A percentile compares a stretch with the other conserved stretches of the same genome.
phyloP scores from a whole-genome alignment of 2,113 vertebrate species.

The Sciurus niger region DNA sequence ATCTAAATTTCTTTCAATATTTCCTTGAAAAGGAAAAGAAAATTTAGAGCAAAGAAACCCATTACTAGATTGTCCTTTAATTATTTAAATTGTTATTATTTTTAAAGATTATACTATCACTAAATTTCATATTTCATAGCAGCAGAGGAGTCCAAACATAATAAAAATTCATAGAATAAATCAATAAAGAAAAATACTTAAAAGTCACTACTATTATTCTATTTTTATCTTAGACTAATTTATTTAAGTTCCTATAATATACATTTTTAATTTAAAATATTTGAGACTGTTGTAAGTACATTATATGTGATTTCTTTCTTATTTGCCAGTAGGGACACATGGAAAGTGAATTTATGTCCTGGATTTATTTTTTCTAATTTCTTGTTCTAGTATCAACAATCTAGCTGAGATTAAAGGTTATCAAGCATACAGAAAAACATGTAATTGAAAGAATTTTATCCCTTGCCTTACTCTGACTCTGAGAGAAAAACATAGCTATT shows the following conservation, averaged over 20 bases:
- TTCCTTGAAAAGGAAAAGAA: not conserved
- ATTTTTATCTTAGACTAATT: not conserved
- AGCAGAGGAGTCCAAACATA: not conserved
- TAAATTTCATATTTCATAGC: not conserved
- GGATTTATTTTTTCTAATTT: not conserved
- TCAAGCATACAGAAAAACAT: slow-evolving; percentile 24
- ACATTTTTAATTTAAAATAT: not conserved
- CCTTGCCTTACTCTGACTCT: slow-evolving; percentile 29
- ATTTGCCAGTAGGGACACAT: not conserved
- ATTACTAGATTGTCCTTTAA: not conserved
- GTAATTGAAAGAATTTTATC: slow-evolving; percentile 34
- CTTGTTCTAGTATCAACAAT: not conserved
- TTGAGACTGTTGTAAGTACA: not conserved
- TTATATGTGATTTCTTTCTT: not conserved
- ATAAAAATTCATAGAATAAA: not conserved
- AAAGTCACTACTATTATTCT: not conserved
- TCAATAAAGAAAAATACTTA: not conserved
- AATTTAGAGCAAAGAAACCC: not conserved
- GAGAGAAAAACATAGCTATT: not conserved
- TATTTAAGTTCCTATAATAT: not conserved
- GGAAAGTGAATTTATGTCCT: not conserved
- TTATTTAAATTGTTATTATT: not conserved
- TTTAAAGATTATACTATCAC: not conserved
- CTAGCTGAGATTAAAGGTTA: slow-evolving; percentile 46
- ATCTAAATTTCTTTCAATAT: not conserved